phyloP scores from a whole-genome alignment of 2,888 invertebrate genomes.

The Pyrochroa serraticornis region DNA sequence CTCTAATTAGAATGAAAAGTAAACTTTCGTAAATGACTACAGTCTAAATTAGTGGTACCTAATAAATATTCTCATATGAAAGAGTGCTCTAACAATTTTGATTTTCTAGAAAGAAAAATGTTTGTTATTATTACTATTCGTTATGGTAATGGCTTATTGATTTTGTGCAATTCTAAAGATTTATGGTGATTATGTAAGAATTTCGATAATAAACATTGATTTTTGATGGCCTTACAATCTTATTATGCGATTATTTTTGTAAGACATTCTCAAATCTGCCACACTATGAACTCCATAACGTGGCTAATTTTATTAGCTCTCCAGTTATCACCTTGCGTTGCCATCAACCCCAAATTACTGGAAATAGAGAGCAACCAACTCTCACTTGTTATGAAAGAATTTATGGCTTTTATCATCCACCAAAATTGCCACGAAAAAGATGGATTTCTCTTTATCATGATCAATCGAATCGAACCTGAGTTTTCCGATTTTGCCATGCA shows the following conservation, averaged over 20 bases:
- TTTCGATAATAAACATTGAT: background rate
- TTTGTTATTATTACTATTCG: background rate
- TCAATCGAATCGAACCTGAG: conserved; percentile 20
- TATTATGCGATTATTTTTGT: conserved; percentile 4
- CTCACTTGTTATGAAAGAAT: conserved; percentile 14
- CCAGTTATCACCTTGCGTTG: too few species aligned
- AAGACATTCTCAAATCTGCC: background rate
- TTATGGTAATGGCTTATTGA: background rate
- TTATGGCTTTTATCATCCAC: conserved; percentile 9
- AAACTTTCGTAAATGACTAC: too few species aligned
- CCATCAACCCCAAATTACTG: conserved; percentile 3
- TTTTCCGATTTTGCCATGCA: conserved; percentile 15
- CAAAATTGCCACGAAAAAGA: conserved; percentile 22
- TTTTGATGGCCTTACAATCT: background rate
- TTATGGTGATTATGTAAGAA: too few species aligned
- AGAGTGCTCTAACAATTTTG: too few species aligned
- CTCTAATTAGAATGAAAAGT: too few species aligned
- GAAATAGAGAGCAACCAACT: conserved; percentile 2
- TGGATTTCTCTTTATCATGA: conserved; percentile 14
- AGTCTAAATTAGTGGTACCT: too few species aligned
- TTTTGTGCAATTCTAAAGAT: too few species aligned
- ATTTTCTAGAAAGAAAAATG: background rate
- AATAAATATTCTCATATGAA: too few species aligned
- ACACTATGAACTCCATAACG: too few species aligned
- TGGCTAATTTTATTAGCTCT: too few species aligned